phyloP scores from a whole-genome alignment of 2,797 vertebrate genomes.

The Mus minutoides region DNA sequence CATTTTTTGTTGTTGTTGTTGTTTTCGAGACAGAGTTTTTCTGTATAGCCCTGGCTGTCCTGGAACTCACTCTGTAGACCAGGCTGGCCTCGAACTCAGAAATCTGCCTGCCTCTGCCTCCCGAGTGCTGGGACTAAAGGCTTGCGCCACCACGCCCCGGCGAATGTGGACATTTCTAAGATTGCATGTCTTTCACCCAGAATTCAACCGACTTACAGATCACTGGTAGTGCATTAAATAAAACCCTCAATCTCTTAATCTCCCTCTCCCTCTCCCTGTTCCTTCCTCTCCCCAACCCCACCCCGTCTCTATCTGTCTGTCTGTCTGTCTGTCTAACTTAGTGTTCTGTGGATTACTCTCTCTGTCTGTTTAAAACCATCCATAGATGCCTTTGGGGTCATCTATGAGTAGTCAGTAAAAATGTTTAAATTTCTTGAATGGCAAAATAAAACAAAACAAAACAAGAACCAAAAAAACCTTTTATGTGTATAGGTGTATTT shows the following conservation, averaged over 20 bases:
- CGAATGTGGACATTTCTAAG: slow-evolving; percentile 7
- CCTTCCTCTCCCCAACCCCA: too few species aligned
- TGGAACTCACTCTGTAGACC: too few species aligned
- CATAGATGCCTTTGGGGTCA: background rate
- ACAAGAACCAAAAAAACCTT: background rate
- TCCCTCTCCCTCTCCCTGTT: background rate
- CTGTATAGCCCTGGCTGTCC: too few species aligned
- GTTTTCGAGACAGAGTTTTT: too few species aligned
- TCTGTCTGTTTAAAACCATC: background rate
- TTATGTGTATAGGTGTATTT: background rate
- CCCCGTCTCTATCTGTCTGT: background rate
- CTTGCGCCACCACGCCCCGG: too few species aligned
- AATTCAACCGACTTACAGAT: background rate
- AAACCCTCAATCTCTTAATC: background rate
- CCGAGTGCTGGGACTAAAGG: too few species aligned
- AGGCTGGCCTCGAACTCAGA: too few species aligned
- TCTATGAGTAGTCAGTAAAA: background rate
- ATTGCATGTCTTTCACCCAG: background rate
- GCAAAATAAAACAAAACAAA: background rate
- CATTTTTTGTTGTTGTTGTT: too few species aligned
- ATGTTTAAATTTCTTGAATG: background rate
- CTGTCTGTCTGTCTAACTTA: background rate
- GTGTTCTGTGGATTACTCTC: background rate
- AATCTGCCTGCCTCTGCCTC: too few species aligned
- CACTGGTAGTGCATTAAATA: background rate